Evolutionary conservation across 1,140 invertebrate genomes (phyloP), one percentile per base, ranked within the genome.

Genomic region (Steinernema feltiae): DNA sequence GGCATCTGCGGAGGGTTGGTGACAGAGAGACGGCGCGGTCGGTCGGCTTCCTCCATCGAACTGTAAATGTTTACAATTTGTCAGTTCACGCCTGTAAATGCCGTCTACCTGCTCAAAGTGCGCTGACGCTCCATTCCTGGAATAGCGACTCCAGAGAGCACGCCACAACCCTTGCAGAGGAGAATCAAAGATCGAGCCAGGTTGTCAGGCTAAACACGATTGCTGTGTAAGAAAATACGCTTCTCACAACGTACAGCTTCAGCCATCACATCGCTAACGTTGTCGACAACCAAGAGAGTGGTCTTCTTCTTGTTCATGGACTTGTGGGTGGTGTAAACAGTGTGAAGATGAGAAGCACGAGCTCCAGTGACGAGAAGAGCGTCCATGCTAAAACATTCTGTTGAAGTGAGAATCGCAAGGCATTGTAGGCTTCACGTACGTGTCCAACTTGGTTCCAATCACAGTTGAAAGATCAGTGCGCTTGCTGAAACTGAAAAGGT

Each of bases 301-400:
- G 92, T 91, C 81, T 92, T 92, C 73, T 92, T 90, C 86, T 92
- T 92, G 82, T 92, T 91, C 84, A 92, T 89, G 87, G 92, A 91
- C 70, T 87, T 85, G 72, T 86, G 86, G 90, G 92, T 89, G 80
- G 91, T 92, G 86, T 92, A 87, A 24, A 93, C 92, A 70, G 92
- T 91, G 30, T 90, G 88, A 7, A 91, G 90, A 87, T 93, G 93
- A 18, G 93, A 92, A 27, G 92, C 92, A 70, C 91, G 90, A 80
- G 91, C 89, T 70, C 93, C 93, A 48, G 92, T 93, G 71, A 94
- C 90, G 75, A 94, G 89, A 75, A 94, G 89, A 46, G 92, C 90
- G 86, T 93, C 92, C 1, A 91, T 89, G 80, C 91, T 91, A 41
- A 73, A 89, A 89, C 3, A 30, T 27, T 7, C 15, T 15, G 3